phyloP scores from a whole-genome alignment of 2,888 invertebrate genomes.

The Lordiphosa fenestrarum region DNA sequence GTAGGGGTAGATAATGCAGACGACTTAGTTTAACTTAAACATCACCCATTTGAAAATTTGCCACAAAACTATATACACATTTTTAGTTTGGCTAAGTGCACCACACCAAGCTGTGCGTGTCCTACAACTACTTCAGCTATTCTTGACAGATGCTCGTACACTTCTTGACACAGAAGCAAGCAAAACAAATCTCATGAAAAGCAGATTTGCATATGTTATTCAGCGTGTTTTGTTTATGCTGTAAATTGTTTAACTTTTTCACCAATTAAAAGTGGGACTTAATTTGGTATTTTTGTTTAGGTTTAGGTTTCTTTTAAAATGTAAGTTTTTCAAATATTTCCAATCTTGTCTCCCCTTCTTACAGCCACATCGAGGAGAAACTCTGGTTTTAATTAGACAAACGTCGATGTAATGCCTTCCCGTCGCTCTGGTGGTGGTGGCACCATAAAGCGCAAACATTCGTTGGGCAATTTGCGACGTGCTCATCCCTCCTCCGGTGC shows the following conservation, averaged over 20 bases:
- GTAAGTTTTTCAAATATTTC: background rate
- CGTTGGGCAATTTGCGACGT: slow-evolving; percentile 83
- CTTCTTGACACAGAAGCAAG: background rate
- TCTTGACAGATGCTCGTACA: slow-evolving; percentile 2
- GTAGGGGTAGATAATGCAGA: too few species aligned
- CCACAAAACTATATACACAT: too few species aligned
- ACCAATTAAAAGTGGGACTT: background rate
- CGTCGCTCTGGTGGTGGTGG: slow-evolving; percentile 72
- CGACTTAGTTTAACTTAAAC: too few species aligned
- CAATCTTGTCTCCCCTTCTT: background rate
- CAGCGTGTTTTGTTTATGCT: background rate
- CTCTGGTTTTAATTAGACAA: slow-evolving; percentile 7
- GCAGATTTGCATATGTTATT: background rate
- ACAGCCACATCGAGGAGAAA: slow-evolving; percentile 12
- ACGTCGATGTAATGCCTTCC: slow-evolving; percentile 72
- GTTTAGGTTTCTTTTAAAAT: too few species aligned
- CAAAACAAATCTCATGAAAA: background rate
- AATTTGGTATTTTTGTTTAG: too few species aligned
- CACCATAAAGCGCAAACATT: slow-evolving; percentile 78
- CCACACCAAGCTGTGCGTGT: background rate
- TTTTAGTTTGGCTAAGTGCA: too few species aligned
- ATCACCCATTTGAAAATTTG: too few species aligned
- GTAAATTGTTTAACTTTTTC: background rate
- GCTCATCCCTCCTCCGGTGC: slow-evolving; percentile 90
- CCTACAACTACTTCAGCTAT: slow-evolving; percentile 8